A percentile compares a stretch with the other conserved stretches of the same genome.
These are phyloP conservation scores for Linnaemya tessellans DNA, from an alignment of 2,888 invertebrate genomes.

Conservation along the genomic window DNA sequence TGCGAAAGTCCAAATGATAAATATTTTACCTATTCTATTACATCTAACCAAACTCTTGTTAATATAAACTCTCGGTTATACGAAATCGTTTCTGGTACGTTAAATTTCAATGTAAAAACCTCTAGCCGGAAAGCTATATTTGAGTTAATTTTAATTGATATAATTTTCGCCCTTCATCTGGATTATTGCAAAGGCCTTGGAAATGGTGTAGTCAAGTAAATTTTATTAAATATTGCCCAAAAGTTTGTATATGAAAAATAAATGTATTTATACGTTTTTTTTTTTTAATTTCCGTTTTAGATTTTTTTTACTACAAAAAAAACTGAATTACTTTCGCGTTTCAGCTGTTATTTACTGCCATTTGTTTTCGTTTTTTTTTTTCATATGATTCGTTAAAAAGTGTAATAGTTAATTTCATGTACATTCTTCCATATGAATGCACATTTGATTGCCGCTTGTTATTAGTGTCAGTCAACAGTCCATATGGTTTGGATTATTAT, in stretches of 20 bases:
- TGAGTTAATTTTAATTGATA: too few relatives aligned
- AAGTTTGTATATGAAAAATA: background rate
- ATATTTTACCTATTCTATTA: too few relatives aligned
- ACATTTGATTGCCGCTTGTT: slow-evolving; percentile 64
- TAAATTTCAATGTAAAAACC: too few relatives aligned
- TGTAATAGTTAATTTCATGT: slow-evolving; percentile 52
- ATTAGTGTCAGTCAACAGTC: slow-evolving; percentile 43
- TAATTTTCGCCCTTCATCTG: too few relatives aligned
- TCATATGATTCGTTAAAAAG: slow-evolving; percentile 4
- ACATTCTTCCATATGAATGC: slow-evolving; percentile 67
- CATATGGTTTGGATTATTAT: slow-evolving; percentile 52
- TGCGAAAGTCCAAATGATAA: too few relatives aligned
- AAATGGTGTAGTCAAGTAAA: background rate
- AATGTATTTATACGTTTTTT: background rate
- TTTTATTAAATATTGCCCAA: background rate
- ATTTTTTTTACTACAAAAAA: background rate
- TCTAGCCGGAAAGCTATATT: too few relatives aligned
- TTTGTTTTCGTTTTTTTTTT: background rate
- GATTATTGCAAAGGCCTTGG: background rate
- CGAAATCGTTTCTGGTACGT: too few relatives aligned
- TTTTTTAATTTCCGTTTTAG: slow-evolving; percentile 19
- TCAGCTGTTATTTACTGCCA: background rate
- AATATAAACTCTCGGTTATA: too few relatives aligned
- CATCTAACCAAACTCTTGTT: too few relatives aligned
- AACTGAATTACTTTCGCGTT: slow-evolving; percentile 4